Conservation (phyloP, 2,113 vertebrate species). For the Terrapene triunguis region DNA sequence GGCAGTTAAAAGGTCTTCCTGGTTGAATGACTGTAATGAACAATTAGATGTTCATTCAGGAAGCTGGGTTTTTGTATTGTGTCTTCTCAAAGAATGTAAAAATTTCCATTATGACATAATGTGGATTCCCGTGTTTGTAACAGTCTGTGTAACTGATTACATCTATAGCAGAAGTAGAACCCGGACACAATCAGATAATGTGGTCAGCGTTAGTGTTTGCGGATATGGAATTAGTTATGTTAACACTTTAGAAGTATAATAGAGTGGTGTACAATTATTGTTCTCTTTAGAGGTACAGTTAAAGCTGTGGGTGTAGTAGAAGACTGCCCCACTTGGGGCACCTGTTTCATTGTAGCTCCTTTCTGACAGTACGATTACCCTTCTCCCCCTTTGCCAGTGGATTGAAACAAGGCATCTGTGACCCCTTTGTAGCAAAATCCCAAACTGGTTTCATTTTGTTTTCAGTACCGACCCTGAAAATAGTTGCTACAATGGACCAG, state of each 20-base stretch:
- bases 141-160: constrained; percentile 33
- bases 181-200: constrained; percentile 24
- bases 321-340: not conserved
- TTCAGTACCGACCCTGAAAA: not conserved
- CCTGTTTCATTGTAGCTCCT: not conserved
- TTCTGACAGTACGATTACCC: not conserved
- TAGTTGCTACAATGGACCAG: not conserved
- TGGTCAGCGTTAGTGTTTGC: not conserved
- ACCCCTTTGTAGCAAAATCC: not conserved
- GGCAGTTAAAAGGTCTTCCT: constrained; percentile 44
- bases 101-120: not conserved
- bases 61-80: not conserved
- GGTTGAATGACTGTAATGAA: constrained; percentile 32
- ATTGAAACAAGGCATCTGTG: not conserved
- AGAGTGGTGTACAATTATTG: not conserved
- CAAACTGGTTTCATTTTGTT: not conserved
- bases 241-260: not conserved
- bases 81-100: constrained; percentile 36
- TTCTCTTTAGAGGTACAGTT: constrained; percentile 21
- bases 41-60: constrained; percentile 61
- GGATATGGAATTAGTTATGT: constrained; percentile 11
- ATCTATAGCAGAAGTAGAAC: not conserved
- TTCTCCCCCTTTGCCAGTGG: not conserved
- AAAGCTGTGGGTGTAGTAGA: not conserved
- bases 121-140: constrained; percentile 19